Evolutionary conservation across 1,140 invertebrate genomes (phyloP).

Genomic region (Achroia grisella): DNA sequence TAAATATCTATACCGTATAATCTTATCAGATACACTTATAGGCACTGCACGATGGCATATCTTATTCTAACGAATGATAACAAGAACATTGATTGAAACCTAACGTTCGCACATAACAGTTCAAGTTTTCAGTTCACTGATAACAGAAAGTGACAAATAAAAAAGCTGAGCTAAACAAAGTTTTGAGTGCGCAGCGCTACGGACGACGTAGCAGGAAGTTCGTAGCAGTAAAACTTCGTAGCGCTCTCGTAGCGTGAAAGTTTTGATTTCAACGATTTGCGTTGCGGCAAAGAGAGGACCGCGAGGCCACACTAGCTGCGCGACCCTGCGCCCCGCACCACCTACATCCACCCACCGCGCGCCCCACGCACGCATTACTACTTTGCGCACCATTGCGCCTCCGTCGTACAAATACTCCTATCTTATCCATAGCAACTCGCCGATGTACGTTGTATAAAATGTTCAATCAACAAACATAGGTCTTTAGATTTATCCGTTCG

Average conservation of each 20-base stretch:
- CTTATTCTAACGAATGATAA: constrained; percentile 13
- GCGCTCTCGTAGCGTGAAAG: constrained; percentile 70
- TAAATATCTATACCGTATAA: background rate
- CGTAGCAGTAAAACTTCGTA: constrained; percentile 72
- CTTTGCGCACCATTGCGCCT: background rate
- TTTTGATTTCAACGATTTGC: constrained; percentile 73
- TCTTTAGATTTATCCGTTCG: constrained; percentile 55
- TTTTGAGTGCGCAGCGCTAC: constrained; percentile 65
- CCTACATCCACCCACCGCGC: background rate
- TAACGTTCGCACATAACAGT: constrained; percentile 25
- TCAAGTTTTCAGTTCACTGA: constrained; percentile 46
- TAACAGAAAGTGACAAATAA: constrained; percentile 67
- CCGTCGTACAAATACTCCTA: background rate
- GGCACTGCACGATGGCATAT: constrained; percentile 1
- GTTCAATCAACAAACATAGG: constrained; percentile 6
- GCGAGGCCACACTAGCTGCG: constrained; percentile 57
- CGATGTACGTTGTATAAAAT: constrained; percentile 19
- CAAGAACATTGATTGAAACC: constrained; percentile 11
- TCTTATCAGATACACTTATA: background rate
- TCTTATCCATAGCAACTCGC: background rate
- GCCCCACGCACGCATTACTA: background rate
- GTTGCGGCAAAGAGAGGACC: constrained; percentile 61
- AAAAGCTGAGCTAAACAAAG: constrained; percentile 67
- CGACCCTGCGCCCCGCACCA: constrained; percentile 42
- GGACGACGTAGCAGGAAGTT: constrained; percentile 68